Evolutionary conservation across 1,140 invertebrate species (phyloP), one percentile per base, ranked within the genome.

Genomic region (Dufourea novaeangliae): DNA sequence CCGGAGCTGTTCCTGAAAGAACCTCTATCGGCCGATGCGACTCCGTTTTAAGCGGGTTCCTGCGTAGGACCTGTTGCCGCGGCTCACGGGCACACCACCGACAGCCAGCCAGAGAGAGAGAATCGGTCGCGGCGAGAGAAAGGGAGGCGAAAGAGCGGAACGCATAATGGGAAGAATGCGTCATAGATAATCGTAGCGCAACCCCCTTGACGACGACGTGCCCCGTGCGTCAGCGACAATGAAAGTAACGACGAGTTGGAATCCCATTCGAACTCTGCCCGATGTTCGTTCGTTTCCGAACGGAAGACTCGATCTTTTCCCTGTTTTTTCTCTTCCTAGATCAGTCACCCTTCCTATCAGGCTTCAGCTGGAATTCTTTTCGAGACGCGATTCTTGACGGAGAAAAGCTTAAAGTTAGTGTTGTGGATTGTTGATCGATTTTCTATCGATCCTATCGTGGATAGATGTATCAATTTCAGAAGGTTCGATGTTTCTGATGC

Each of bases 121-220:
- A 62, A 34, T 52, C 46, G 44, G n/a, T n/a, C 41, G 79, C 61
- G 67, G 64, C 17, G 50, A 80, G 73, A 52, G 75, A 78, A 68
- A 44, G 66, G 44, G 44, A 25, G 54, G 71, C 69, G 69, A 56
- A 83, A 70, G 69, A 71, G 57, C 39, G 64, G 50, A 71, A 75
- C 75, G 82, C 85, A 88, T 88, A 88, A 89, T 89, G 85, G n/a
- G 86, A 90, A 90, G 86, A 90, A 90, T 86, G 72, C 87, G 83
- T 89, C 87, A 86, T 87, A 88, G 88, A 91, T 88, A 90, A 91
- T 90, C 86, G 86, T 89, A 87, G 87, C 80, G 79, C 80, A 75
- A 59, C 46, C 74, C 78, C 82, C 82, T n/a, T n/a, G n/a, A n/a
- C n/a, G n/a, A n/a, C n/a, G 68, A 78, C 61, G 79, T 80, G 74